Evolutionary conservation across 2,888 invertebrate genomes (phyloP), one percentile per base, ranked within the genome.

Genomic region (Hermaeophaga mercurialis): DNA sequence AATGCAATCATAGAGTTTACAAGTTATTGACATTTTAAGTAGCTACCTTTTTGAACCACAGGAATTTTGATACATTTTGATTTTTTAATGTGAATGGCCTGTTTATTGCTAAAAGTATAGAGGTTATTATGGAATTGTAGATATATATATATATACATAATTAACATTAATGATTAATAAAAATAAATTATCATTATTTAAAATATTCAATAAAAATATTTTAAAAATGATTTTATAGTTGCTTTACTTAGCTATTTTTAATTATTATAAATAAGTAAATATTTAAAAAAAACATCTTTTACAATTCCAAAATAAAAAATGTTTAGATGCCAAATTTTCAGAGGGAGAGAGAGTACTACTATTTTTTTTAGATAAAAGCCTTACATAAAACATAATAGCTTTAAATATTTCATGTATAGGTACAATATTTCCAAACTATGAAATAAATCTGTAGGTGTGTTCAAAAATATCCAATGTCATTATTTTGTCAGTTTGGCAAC

Each of bases 101-200:
- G n/a, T n/a, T n/a, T n/a, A n/a, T n/a, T n/a, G n/a, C n/a, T n/a
- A n/a, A n/a, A n/a, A n/a, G n/a, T n/a, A n/a, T n/a, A n/a, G n/a
- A n/a, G n/a, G n/a, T 31, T 11, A 31, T 31, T 31, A 12, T 31
- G 31, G 31, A 31, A 31, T 11, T 11, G 31, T 31, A 31, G 11
- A 31, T 31, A 11, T 3, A 31, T 11, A 31, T 31, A 31, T 2
- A 9, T 26, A 8, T 7, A 26, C n/a, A n/a, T n/a, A n/a, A n/a
- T n/a, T n/a, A n/a, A n/a, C n/a, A n/a, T n/a, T n/a, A n/a, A n/a
- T n/a, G n/a, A n/a, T n/a, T n/a, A n/a, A n/a, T n/a, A n/a, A n/a
- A n/a, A n/a, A n/a, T n/a, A n/a, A n/a, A n/a, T n/a, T 17, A 36
- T 36, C 36, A 36, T 36, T 36, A 36, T 36, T 36, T 4, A 36